Conservation (phyloP, 1,140 invertebrate genomes). For the Lutraria rhynchaena region DNA sequence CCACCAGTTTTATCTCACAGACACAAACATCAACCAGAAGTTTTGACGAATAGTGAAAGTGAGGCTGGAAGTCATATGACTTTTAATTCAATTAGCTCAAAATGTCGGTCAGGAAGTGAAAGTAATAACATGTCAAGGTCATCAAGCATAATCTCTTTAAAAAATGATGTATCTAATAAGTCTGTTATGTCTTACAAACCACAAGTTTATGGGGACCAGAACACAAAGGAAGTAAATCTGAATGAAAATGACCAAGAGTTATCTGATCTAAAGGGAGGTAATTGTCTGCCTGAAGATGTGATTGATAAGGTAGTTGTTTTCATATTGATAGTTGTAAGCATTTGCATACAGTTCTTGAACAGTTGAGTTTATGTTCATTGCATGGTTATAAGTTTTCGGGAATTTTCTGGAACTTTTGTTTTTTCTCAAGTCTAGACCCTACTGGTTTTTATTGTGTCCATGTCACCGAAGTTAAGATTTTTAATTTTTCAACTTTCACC, state of each 20-base stretch:
- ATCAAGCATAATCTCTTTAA: background rate
- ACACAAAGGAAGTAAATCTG: no score
- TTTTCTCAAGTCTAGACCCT: no score
- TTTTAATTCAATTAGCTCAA: background rate
- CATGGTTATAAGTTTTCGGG: no score
- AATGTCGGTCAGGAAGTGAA: background rate
- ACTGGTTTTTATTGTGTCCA: no score
- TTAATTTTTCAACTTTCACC: no score
- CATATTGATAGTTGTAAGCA: conserved; percentile 8
- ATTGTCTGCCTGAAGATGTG: background rate
- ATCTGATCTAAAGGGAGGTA: no score
- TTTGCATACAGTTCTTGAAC: conserved; percentile 18
- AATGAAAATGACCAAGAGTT: no score
- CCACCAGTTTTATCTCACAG: conserved; percentile 1
- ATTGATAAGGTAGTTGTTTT: conserved; percentile 31
- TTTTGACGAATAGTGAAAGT: background rate
- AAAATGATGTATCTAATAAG: no score
- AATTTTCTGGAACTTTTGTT: no score
- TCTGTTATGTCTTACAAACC: no score
- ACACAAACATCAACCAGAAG: background rate
- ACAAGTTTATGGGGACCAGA: no score
- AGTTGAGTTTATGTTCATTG: conserved; percentile 10
- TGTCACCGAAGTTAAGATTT: no score
- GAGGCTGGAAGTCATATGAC: background rate
- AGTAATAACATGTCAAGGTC: conserved; percentile 2